Evolutionary conservation across 1,140 invertebrate genomes (phyloP).

Genomic region (Neodiprion lecontei): DNA sequence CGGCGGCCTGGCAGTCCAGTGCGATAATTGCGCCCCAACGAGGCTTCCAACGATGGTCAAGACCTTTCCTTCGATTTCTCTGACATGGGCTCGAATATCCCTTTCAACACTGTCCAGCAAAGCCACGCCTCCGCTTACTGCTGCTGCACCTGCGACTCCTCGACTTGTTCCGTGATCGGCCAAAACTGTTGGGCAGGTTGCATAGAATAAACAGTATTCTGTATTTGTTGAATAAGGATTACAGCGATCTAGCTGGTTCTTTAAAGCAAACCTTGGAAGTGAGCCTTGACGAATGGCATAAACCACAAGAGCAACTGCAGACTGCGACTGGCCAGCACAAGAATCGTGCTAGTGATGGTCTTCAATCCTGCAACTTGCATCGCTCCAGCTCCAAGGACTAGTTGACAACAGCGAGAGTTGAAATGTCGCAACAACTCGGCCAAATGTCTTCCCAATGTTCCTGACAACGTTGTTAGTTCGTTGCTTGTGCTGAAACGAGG

Average conservation of each 20-base stretch:
- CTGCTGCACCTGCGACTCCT: conserved; percentile 42
- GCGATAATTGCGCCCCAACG: conserved; percentile 75
- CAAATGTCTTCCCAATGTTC: conserved; percentile 78
- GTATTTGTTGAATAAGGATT: neutral
- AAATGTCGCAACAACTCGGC: conserved; percentile 89
- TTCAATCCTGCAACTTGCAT: conserved; percentile 93
- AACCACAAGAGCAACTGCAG: conserved; percentile 82
- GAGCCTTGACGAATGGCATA: conserved; percentile 72
- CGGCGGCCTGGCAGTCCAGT: conserved; percentile 94
- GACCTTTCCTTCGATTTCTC: conserved; percentile 91
- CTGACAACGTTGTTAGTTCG: conserved; percentile 70
- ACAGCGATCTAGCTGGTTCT: conserved; percentile 8
- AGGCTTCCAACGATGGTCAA: conserved; percentile 87
- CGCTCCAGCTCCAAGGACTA: conserved; percentile 95
- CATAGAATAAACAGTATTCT: neutral
- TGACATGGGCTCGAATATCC: conserved; percentile 88
- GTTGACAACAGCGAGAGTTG: conserved; percentile 91
- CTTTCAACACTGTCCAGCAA: conserved; percentile 73
- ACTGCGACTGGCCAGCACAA: conserved; percentile 90
- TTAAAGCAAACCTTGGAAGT: conserved; percentile 64
- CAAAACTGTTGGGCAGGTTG: conserved; percentile 37
- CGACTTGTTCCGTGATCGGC: conserved; percentile 49
- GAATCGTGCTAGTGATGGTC: conserved; percentile 94
- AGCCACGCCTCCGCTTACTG: conserved; percentile 51
- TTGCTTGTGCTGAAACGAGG: conserved; percentile 45